Percentiles rank a stretch among this genome's conserved stretches.
Conservation (phyloP, 2,888 invertebrate genomes). For the Eupithecia insigniata region DNA sequence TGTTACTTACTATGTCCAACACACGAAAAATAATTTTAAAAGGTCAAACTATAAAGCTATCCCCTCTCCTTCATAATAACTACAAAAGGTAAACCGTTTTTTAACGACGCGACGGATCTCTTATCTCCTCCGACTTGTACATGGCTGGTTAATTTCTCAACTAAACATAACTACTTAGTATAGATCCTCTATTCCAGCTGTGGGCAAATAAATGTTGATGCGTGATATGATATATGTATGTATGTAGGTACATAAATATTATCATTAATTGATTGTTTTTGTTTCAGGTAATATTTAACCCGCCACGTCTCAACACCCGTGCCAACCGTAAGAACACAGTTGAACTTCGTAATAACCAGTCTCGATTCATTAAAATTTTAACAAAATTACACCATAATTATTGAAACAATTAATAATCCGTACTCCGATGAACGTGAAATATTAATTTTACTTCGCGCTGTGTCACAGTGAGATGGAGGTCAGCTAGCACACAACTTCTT, state of each 20-base stretch:
- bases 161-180: no score
- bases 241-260: not conserved
- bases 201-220: not conserved
- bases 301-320: not conserved
- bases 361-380: slow-evolving; percentile 20
- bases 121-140: no score
- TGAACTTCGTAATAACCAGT: slow-evolving; percentile 1
- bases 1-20: no score
- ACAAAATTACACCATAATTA: slow-evolving; percentile 28
- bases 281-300: not conserved
- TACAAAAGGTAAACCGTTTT: no score
- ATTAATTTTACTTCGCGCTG: slow-evolving; percentile 18
- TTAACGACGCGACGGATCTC: no score
- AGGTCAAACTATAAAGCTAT: no score
- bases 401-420: slow-evolving; percentile 26
- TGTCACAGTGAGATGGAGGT: slow-evolving; percentile 2
- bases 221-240: not conserved
- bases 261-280: not conserved
- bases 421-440: slow-evolving; percentile 27
- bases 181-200: no score
- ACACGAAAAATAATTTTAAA: no score
- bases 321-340: not conserved
- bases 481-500: slow-evolving; percentile 8
- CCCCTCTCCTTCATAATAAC: no score
- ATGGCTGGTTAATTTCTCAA: no score